Evolutionary conservation across 2,888 invertebrate genomes (phyloP).

Genomic region (Cybosia mesomella): DNA sequence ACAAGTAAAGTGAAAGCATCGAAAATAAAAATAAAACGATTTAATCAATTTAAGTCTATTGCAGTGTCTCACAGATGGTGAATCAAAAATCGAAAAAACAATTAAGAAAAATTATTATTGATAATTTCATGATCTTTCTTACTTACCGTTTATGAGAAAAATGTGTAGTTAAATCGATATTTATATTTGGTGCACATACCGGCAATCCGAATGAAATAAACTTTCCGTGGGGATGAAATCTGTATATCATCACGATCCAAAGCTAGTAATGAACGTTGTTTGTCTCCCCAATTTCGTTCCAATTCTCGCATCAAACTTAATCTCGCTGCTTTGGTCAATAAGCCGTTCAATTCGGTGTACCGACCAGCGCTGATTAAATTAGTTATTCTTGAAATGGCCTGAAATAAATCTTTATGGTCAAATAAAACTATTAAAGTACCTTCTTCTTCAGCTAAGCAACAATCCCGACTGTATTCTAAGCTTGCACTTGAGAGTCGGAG

Average conservation of each 20-base stretch:
- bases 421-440: neutral
- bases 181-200: conserved; percentile 56
- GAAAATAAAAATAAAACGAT: too few relatives aligned
- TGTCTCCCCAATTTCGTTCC: conserved; percentile 77
- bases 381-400: conserved; percentile 82
- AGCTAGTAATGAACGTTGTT: conserved; percentile 70
- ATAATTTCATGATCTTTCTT: too few relatives aligned
- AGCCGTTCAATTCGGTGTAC: conserved; percentile 73
- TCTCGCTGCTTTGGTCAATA: conserved; percentile 79
- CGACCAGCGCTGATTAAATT: conserved; percentile 76
- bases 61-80: too few relatives aligned
- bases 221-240: conserved; percentile 80
- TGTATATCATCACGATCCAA: conserved; percentile 77
- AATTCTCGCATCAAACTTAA: conserved; percentile 76
- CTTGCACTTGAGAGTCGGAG: neutral
- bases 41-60: too few relatives aligned
- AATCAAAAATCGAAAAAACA: too few relatives aligned
- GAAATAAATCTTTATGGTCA: conserved; percentile 21
- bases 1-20: too few relatives aligned
- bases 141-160: too few relatives aligned
- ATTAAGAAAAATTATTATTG: too few relatives aligned
- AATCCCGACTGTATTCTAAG: neutral
- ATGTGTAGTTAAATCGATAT: too few relatives aligned
- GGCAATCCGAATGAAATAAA: conserved; percentile 81
- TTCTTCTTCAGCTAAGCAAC: too few relatives aligned